Evolutionary conservation across 2,888 invertebrate species (phyloP).

Genomic region (Apotomis betuletana): DNA sequence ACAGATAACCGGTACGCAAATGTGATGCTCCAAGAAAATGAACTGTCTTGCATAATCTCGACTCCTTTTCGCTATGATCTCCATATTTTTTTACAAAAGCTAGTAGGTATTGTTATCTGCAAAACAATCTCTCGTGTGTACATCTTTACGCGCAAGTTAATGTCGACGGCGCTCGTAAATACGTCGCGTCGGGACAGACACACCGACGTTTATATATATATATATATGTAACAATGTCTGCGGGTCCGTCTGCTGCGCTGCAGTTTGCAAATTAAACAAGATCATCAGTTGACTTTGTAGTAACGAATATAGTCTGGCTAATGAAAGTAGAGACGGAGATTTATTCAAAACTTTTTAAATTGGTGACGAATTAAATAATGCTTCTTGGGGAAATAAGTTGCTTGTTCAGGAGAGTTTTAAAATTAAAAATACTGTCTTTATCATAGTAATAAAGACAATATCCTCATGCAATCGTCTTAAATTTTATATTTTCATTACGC

Average conservation of each 20-base stretch:
- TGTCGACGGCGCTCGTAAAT: constrained; percentile 28
- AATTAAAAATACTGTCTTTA: no score
- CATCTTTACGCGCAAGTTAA: constrained; percentile 28
- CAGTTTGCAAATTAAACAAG: constrained; percentile 20
- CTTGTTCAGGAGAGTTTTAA: background rate
- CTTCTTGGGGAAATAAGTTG: background rate
- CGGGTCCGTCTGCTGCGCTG: constrained; percentile 28
- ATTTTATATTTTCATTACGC: constrained; percentile 10
- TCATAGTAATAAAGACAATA: no score
- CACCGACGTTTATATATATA: constrained; percentile 1
- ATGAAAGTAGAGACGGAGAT: no score
- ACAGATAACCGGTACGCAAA: no score
- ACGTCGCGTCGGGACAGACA: constrained; percentile 19
- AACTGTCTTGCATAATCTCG: background rate
- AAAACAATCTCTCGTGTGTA: constrained; percentile 22
- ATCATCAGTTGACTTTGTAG: constrained; percentile 16
- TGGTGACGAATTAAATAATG: background rate
- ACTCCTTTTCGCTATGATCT: constrained; percentile 2
- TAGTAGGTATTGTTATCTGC: constrained; percentile 23
- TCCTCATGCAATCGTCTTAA: background rate
- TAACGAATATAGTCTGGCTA: background rate
- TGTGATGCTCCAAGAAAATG: no score
- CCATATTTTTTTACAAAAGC: constrained; percentile 19
- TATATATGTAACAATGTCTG: constrained; percentile 30
- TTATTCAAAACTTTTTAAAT: no score